Base-by-base conservation (phyloP, 2,888 invertebrate species). In the Noctua janthe region DNA sequence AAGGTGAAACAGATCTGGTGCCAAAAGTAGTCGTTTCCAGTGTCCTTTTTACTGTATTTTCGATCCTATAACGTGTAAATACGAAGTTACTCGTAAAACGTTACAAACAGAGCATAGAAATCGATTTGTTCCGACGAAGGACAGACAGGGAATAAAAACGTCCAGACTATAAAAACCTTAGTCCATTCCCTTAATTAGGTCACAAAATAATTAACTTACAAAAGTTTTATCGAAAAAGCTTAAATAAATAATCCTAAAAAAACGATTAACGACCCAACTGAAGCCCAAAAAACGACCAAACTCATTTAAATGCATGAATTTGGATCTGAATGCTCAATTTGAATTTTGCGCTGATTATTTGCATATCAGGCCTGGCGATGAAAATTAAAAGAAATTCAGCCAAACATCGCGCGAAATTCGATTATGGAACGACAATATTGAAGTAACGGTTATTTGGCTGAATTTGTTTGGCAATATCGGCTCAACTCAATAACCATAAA, bases 261-360 rank as follows among this genome's bases (percentile, higher is more conserved):
- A 82, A 80, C 78, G 78, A 84, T 83, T 77, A 74, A 59, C 59
- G 62, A 69, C 35, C 74, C 66, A 73, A 69, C 76, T 51, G 74
- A 51, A 13, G 35, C 64, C 70, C 10, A 56, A 80, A 88, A 85
- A 87, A 74, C 69, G 64, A 39, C 66, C 15, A 35, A 77, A 64
- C 85, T 87, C 83, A 89, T 90, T 80, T 23, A 71, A 89, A 89
- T 86, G 82, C 85, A 89, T 81, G 82, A 86, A 90, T 86, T 86
- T 83, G 59, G 74, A 83, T 80, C 74, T 83, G 70, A 89, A 87
- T 81, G 76, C 76, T 78, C 74, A 82, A 87, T 87, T 89, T 74
- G 71, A 80, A 66, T 89, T 78, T 82, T 84, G 70, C 39, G 10
- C n/a, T 23, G 43, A 43, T 43, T 66, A 86, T 89, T 89, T 83